Percentiles rank a stretch among this genome's conserved stretches.
These are phyloP conservation scores for Pocillopora meandrina DNA, from an alignment of 92 coral and sea anemone species.

Conservation along the genomic window DNA sequence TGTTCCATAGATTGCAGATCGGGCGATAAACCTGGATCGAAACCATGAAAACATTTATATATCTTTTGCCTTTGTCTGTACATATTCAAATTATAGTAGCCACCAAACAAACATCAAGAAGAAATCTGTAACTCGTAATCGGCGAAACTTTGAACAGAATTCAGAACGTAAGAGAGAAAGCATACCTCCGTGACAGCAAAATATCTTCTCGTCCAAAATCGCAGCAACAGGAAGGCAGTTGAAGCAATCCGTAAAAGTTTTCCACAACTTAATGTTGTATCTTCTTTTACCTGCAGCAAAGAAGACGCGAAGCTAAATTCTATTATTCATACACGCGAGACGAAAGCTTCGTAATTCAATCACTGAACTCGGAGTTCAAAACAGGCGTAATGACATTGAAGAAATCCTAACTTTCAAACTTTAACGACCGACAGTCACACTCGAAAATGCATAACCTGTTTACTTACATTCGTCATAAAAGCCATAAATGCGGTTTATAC, in stretches of 20 bases:
- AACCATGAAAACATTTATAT: slow-evolving; percentile 3
- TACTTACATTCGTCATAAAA: slow-evolving; percentile 99
- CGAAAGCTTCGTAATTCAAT: background rate
- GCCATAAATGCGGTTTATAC: slow-evolving; percentile 98
- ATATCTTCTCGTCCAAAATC: slow-evolving; percentile 95
- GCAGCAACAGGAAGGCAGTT: slow-evolving; percentile 99
- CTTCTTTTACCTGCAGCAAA: slow-evolving; percentile 89
- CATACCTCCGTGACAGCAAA: slow-evolving; percentile 99
- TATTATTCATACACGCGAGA: background rate
- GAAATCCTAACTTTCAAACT: background rate
- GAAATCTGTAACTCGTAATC: background rate
- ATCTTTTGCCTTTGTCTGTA: background rate
- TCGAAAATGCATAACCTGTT: slow-evolving; percentile 9
- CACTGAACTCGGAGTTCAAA: background rate
- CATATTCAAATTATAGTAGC: slow-evolving; percentile 15
- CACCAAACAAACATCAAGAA: slow-evolving; percentile 17
- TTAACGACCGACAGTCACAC: slow-evolving; percentile 11
- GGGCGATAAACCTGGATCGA: slow-evolving; percentile 85
- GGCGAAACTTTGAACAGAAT: background rate
- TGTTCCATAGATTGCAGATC: slow-evolving; percentile 99
- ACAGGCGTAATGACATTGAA: background rate
- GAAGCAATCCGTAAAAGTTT: slow-evolving; percentile 97
- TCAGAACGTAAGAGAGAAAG: background rate
- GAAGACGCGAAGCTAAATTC: background rate
- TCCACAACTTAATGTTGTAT: slow-evolving; percentile 96